These are phyloP conservation scores for Nibea albiflora DNA, from an alignment of 2,113 vertebrate species.

Conservation along the genomic window DNA sequence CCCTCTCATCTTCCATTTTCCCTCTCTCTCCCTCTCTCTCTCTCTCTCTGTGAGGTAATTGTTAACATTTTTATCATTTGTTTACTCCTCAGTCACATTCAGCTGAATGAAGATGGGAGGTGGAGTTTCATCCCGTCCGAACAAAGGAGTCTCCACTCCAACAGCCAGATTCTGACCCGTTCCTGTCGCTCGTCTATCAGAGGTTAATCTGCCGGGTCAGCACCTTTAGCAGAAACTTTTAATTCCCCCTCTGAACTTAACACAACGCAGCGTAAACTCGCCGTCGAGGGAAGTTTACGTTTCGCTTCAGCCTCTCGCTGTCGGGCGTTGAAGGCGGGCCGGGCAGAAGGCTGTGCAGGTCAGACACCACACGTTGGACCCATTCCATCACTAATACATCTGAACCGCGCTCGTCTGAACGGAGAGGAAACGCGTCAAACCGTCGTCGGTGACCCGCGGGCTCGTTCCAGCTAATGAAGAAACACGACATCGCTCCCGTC, in stretches of 20 bases:
- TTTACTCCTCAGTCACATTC: constrained; percentile 45
- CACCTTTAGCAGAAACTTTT: neutral
- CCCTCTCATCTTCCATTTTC: constrained; percentile 31
- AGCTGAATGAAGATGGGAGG: constrained; percentile 18
- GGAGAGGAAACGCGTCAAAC: neutral
- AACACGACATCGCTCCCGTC: neutral
- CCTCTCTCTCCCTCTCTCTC: constrained; percentile 65
- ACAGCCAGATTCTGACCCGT: neutral
- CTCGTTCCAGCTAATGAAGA: neutral
- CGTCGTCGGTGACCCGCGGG: neutral
- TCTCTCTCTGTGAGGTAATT: constrained; percentile 69
- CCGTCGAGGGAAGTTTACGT: neutral
- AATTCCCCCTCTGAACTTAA: neutral
- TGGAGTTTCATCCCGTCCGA: neutral
- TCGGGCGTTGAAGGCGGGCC: too few relatives aligned
- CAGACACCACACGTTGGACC: neutral
- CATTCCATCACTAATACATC: too few relatives aligned
- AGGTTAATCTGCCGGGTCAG: neutral
- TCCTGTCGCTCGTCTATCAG: neutral
- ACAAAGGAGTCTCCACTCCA: neutral
- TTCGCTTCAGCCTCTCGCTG: neutral
- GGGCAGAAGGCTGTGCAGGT: neutral
- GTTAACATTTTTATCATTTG: constrained; percentile 70
- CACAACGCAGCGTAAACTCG: neutral
- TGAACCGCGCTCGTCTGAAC: neutral